Evolutionary conservation across 2,797 vertebrate genomes (phyloP), one percentile per base, ranked within the genome.

Genomic region (Falco biarmicus): DNA sequence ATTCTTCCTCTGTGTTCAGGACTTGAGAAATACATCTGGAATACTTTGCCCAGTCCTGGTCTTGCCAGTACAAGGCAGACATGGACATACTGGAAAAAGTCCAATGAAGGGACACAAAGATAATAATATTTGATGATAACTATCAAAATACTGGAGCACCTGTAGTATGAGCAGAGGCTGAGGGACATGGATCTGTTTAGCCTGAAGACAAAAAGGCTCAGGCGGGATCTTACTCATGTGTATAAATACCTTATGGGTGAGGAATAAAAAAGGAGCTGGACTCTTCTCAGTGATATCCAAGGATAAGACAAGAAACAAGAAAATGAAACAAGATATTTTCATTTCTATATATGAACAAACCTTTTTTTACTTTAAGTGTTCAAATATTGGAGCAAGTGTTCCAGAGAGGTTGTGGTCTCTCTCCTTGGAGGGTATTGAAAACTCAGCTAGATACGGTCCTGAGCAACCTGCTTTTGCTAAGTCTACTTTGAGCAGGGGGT

Each of bases 211-310:
- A 47, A 53, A 50, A 31, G 3, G 5, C 12, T 74, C 11, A 59
- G 57, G 34, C 47, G 3, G 6, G 5, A 48, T 60, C 10, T 57
- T 73, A 32, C 16, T 77, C 0, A 4, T 15, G 0, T 15, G 0
- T 19, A 24, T 21, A 77, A 48, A 65, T 45, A 41, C 12, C 21
- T 48, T 31, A 34, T 15, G 13, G 2, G 13, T 28, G 34, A 91
- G 31, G 34, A 61, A 48, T 20, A 43, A 60, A 60, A 69, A 39
- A 56, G 61, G 20, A 47, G 63, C 20, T 56, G 18, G 11, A 19
- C 24, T 81, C 12, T 48, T 80, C n/a, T 60, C 10, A 20, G 39
- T 32, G 39, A 51, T 66, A 45, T 39, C 4, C 13, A 63, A 31
- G 2, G 4, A 41, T 32, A 69, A 69, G 20, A 50, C 15, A 79